Evolutionary conservation across 2,797 vertebrate species (phyloP), one percentile per base, ranked within the genome.

Genomic region (Halcyon smyrnensis): DNA sequence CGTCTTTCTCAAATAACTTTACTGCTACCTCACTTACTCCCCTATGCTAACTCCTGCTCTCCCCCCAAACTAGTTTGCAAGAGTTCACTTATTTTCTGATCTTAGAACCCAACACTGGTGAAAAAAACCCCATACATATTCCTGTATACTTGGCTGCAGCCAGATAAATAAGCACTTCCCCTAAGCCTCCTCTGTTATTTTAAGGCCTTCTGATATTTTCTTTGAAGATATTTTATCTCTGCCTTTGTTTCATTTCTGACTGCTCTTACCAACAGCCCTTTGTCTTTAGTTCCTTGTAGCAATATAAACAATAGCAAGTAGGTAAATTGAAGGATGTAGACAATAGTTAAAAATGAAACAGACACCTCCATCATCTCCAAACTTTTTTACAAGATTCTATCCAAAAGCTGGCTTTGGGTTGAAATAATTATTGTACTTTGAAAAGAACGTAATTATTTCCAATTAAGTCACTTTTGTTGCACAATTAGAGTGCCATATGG

Each of bases 221-320:
- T 96, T 91, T 93, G 81, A 96, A 95, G 81, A 80, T 82, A 74
- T 77, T 89, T 95, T 93, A 74, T 90, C 84, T 90, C 51, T 89
- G 39, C 32, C 28, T 15, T 77, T 34, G 2, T 90, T 93, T 95
- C 60, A 34, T 83, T 95, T 93, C 77, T 95, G 77, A 48, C 45
- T 77, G 46, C 27, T 94, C 53, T 90, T 85, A 68, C 71, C 53
- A 79, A 69, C 60, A 90, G 15, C 7, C 68, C n/a, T 89, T 97
- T 95, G 83, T 86, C 85, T 95, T 68, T 80, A 60, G 71, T 77
- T 95, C 60, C 24, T 74, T 89, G 30, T 30, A 80, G 24, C 45
- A 60, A 89, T 63, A 90, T 90, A 96, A 95, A 97, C 68, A 95
- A 45, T 64, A 60, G 4, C 48, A 83, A 85, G 34, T 54, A 87